Evolutionary conservation across 2,888 invertebrate genomes (phyloP).

Genomic region (Macrophya alboannulata): DNA sequence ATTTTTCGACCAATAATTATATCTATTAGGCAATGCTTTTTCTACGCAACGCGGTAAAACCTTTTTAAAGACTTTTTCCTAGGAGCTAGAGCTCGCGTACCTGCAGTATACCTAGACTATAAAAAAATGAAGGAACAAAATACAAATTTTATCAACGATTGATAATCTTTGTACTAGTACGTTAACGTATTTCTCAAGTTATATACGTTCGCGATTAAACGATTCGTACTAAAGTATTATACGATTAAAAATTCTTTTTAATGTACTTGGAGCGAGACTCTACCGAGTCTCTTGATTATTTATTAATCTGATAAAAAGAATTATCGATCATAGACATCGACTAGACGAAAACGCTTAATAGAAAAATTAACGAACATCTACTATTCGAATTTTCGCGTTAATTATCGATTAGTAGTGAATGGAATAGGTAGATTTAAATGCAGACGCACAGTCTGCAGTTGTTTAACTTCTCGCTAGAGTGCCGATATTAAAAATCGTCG

Average conservation of each 20-base stretch:
- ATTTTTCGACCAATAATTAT: slow-evolving; percentile 44
- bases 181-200: not conserved
- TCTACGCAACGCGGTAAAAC: slow-evolving; percentile 34
- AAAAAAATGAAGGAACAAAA: not conserved
- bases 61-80: slow-evolving; percentile 28
- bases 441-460: not conserved
- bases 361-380: slow-evolving; percentile 10
- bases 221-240: not conserved
- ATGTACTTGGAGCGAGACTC: no score
- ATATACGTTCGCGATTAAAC: not conserved
- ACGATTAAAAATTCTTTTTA: no score
- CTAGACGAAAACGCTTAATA: not conserved
- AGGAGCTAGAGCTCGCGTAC: slow-evolving; percentile 17
- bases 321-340: slow-evolving; percentile 6
- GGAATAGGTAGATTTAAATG: not conserved
- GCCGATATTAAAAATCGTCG: not conserved
- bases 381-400: slow-evolving; percentile 10
- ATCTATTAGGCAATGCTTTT: slow-evolving; percentile 42
- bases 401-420: not conserved
- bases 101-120: slow-evolving; percentile 11
- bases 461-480: not conserved
- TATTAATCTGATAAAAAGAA: not conserved
- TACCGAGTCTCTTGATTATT: no score
- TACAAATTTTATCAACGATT: not conserved
- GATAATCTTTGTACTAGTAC: not conserved